Evolutionary conservation across 2,113 vertebrate genomes (phyloP).

Genomic region (human): GRCh38 chr9:34523501-34524000

Average conservation of each 20-base stretch:
- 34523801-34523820: not conserved
- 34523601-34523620: not conserved
- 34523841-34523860: not conserved
- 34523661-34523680: not conserved
- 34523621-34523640: not conserved
- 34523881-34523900: not conserved
- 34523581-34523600: not conserved
- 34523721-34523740: not conserved
- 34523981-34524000: not conserved
- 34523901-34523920: not conserved
- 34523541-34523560: not conserved
- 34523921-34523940: not conserved
- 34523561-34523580: not conserved
- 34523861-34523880: not conserved
- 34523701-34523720: not conserved
- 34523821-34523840: not conserved
- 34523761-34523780: not conserved
- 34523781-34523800: not conserved
- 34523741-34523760: not conserved
- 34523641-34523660: not conserved
- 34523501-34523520: not conserved
- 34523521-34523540: not conserved
- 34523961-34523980: not conserved
- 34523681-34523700: not conserved
- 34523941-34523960: not conserved